phyloP scores from a whole-genome alignment of 2,797 vertebrate species.

The Bufotes viridis region DNA sequence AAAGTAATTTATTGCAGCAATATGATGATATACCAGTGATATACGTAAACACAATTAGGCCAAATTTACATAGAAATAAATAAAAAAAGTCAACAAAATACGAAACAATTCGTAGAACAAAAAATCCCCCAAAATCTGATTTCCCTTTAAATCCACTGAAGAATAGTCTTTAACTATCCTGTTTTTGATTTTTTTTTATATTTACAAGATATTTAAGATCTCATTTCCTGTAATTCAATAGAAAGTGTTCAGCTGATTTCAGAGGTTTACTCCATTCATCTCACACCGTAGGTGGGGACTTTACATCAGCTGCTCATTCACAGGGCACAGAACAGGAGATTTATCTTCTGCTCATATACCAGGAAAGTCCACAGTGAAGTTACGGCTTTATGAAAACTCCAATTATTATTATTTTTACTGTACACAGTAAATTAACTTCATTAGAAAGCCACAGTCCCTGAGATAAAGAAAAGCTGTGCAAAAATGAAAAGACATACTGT shows the following conservation, averaged over 20 bases:
- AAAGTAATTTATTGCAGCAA: not conserved
- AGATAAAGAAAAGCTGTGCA: not conserved
- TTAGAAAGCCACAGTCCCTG: not conserved
- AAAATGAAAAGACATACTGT: not conserved
- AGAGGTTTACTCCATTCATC: constrained; percentile 4
- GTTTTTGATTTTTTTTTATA: not conserved
- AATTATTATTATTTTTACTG: not conserved
- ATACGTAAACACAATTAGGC: not conserved
- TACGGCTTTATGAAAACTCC: constrained; percentile 6
- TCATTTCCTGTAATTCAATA: constrained; percentile 25
- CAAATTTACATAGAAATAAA: not conserved
- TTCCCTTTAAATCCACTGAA: constrained; percentile 9
- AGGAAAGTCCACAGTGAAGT: constrained; percentile 40
- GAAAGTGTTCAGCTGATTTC: constrained; percentile 7
- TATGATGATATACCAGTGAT: no score
- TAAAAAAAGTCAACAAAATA: not conserved
- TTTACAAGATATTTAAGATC: not conserved
- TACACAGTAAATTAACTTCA: constrained; percentile 10
- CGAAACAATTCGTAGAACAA: not conserved
- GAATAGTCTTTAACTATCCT: not conserved
- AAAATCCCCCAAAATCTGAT: not conserved
- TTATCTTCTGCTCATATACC: constrained; percentile 9
- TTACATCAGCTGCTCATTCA: constrained; percentile 30
- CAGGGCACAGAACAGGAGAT: not conserved
- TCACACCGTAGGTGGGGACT: constrained; percentile 49